Evolutionary conservation across 2,888 invertebrate species (phyloP).

Genomic region (Idaea biselata): DNA sequence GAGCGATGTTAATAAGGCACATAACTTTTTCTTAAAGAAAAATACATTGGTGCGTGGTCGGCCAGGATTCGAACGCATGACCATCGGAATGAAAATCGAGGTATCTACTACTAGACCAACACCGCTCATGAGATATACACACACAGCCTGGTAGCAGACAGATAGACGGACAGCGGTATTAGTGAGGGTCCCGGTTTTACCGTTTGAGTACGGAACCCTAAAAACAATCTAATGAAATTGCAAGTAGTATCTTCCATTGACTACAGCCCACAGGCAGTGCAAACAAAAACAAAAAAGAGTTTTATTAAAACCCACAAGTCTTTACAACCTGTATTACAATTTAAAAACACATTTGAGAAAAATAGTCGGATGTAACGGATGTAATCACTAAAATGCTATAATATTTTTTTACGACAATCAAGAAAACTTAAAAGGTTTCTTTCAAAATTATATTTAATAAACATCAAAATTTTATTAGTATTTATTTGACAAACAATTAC

Average conservation of each 20-base stretch:
- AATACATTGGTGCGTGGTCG: too few species aligned
- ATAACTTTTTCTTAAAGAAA: too few species aligned
- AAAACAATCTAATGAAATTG: not conserved
- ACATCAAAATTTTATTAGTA: slow-evolving; percentile 76
- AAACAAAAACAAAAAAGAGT: not conserved
- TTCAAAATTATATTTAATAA: slow-evolving; percentile 76
- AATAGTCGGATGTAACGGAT: slow-evolving; percentile 24
- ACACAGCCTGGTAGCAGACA: too few species aligned
- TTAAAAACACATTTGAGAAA: slow-evolving; percentile 21
- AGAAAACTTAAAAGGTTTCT: slow-evolving; percentile 54
- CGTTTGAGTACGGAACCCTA: not conserved
- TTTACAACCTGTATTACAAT: slow-evolving; percentile 27
- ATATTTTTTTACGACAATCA: slow-evolving; percentile 50
- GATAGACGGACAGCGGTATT: too few species aligned
- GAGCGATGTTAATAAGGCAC: too few species aligned
- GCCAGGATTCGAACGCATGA: too few species aligned
- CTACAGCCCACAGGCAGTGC: not conserved
- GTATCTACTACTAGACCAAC: too few species aligned
- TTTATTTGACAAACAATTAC: slow-evolving; percentile 81
- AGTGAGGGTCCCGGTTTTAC: not conserved
- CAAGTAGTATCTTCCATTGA: too few species aligned
- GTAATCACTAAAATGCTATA: slow-evolving; percentile 39
- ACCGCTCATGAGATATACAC: too few species aligned
- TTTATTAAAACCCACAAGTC: slow-evolving; percentile 5
- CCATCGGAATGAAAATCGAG: too few species aligned